Percentiles rank a stretch among this genome's conserved stretches.
phyloP scores from a whole-genome alignment of 2,113 vertebrate genomes.

The Andinoacara biseriatus region DNA sequence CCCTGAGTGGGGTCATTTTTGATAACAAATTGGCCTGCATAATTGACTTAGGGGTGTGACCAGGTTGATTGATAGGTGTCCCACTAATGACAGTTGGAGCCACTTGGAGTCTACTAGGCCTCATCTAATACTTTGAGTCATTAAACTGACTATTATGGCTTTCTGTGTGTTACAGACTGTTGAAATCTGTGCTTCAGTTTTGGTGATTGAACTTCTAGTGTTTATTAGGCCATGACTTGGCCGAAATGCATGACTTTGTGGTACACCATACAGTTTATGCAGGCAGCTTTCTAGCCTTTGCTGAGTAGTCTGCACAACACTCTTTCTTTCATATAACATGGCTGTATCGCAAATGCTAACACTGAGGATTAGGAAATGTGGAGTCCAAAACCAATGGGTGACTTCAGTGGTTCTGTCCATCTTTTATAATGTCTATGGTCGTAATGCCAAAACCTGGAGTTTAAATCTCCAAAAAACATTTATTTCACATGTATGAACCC shows the following conservation, averaged over 20 bases:
- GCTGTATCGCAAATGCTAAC: too few species aligned
- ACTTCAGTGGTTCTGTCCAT: too few species aligned
- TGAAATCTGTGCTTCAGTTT: neutral
- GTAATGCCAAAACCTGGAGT: too few species aligned
- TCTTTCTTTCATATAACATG: neutral
- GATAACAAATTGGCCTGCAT: neutral
- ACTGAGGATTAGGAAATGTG: too few species aligned
- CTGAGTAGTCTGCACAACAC: neutral
- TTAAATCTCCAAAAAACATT: too few species aligned
- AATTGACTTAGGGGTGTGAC: neutral
- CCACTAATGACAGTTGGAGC: neutral
- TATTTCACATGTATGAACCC: neutral
- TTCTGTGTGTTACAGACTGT: neutral
- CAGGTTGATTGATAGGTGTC: neutral
- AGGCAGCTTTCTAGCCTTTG: neutral
- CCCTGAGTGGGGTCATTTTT: neutral
- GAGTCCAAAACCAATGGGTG: too few species aligned
- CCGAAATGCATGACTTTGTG: neutral
- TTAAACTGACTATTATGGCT: neutral
- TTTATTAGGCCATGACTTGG: neutral
- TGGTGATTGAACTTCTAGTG: neutral
- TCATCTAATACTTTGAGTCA: neutral
- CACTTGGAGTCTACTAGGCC: neutral
- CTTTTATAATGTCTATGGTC: too few species aligned
- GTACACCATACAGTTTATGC: neutral